Base-by-base conservation (phyloP, 2,888 invertebrate species). In the Auanema sp. region DNA sequence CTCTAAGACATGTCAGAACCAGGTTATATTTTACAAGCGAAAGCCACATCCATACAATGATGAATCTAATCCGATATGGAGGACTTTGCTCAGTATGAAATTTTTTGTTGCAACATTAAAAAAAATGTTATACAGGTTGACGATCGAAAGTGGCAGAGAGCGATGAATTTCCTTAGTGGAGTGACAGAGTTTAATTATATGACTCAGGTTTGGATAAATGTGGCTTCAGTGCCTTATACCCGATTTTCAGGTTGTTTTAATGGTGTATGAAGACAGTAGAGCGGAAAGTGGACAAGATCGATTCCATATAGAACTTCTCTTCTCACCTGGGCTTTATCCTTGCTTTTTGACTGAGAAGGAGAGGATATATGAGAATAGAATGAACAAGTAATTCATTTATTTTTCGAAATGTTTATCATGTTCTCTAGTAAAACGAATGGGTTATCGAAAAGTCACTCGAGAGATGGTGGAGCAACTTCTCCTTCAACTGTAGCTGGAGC, bases 11-110 rank as follows among this genome's bases (percentile, higher is more conserved):
- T 87, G 98, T 98, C 25, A 89, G 97, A 71, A 98, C 97, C 8
- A 89, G 98, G n/a, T 88, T 99, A 49, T 99, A 99, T 87, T 99
- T 98, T 86, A 99, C 98, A 1, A 96, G 95, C 85, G 98, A 98
- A 87, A 94, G 94, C 84, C 98, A 99, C 86, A 93, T 98, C 69
- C 98, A 99, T 86, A 97, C 96, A 11, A 87, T 99, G 69, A 89
- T 99, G 71, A 97, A 96, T 2, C 92, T 97, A 65, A 88, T 99
- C 57, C 88, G 96, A 71, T 83, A 79, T 51, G 83, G 83, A 4
- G 77, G 73, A 25, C 68, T 83, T 25, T 80, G 79, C 64, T 56
- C 75, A 42, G 79, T 79, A 42, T 65, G 72, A 24, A n/a, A n/a
- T 66, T 12, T 64, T 11, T 33, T 33, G 54, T 12, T 24, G 51